Conservation (phyloP, 2,888 invertebrate species). For the Acleris literana region DNA sequence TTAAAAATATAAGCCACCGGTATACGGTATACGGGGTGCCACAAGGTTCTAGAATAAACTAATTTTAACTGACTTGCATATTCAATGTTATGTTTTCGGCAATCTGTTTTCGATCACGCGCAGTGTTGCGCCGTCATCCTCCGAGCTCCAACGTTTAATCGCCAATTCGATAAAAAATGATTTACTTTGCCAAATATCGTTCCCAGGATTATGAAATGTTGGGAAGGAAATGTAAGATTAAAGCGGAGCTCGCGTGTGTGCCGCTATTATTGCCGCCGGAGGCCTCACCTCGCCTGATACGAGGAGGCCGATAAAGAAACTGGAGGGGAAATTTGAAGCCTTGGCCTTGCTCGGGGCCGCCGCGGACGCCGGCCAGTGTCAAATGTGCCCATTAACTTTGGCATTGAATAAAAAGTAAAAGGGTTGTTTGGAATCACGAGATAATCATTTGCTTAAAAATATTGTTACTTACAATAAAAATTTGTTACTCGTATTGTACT, state of each 20-base stretch:
- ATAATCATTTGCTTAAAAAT: neutral
- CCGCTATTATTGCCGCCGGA: conserved; percentile 62
- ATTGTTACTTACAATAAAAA: no score
- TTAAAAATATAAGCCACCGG: no score
- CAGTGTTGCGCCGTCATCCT: neutral
- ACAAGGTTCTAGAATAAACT: no score
- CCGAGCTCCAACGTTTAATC: neutral
- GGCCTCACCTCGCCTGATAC: conserved; percentile 67
- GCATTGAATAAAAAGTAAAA: conserved; percentile 19
- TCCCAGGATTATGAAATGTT: conserved; percentile 27
- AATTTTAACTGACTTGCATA: neutral
- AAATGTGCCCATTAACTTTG: conserved; percentile 31
- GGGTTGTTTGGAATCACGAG: neutral
- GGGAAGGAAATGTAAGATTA: conserved; percentile 43
- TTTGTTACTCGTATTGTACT: no score
- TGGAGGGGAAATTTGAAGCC: conserved; percentile 59
- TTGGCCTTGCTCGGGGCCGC: conserved; percentile 44
- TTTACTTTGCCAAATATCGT: conserved; percentile 23
- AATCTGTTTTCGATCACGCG: no score
- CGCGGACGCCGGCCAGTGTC: conserved; percentile 39
- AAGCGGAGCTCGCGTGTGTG: conserved; percentile 67
- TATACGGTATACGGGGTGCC: no score
- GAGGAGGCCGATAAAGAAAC: conserved; percentile 61
- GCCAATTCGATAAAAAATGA: conserved; percentile 17
- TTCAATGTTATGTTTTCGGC: neutral